Evolutionary conservation across 2,888 invertebrate genomes (phyloP).

Genomic region (Tinea semifulvella): DNA sequence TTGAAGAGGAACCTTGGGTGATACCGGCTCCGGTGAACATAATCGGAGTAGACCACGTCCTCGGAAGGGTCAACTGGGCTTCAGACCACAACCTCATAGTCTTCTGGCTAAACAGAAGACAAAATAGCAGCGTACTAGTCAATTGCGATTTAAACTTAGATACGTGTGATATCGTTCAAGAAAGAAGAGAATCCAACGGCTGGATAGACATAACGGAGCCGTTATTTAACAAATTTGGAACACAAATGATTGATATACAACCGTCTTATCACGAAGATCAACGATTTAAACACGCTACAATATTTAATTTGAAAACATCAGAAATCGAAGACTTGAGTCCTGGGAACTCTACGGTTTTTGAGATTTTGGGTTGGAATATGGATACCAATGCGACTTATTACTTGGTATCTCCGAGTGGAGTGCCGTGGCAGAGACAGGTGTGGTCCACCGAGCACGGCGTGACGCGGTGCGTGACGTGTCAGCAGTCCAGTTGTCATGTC

Average conservation of each 20-base stretch:
- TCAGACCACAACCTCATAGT: conserved; percentile 72
- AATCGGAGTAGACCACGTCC: conserved; percentile 70
- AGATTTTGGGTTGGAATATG: conserved; percentile 71
- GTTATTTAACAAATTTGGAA: conserved; percentile 52
- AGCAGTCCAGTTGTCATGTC: conserved; percentile 73
- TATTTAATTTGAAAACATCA: conserved; percentile 37
- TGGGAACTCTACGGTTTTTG: conserved; percentile 68
- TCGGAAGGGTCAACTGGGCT: conserved; percentile 80
- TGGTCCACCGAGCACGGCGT: conserved; percentile 63
- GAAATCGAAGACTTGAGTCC: conserved; percentile 54
- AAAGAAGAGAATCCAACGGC: conserved; percentile 68
- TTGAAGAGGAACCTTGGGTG: conserved; percentile 38
- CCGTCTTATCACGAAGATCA: conserved; percentile 36
- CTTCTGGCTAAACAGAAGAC: conserved; percentile 86
- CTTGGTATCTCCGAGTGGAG: conserved; percentile 67
- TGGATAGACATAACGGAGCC: conserved; percentile 74
- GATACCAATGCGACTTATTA: conserved; percentile 70
- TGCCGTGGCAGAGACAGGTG: conserved; percentile 78
- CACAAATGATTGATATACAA: conserved; percentile 50
- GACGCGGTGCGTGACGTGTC: conserved; percentile 70
- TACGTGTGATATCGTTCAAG: conserved; percentile 45
- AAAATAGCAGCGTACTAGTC: conserved; percentile 73
- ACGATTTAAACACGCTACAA: conserved; percentile 54
- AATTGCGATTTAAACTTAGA: conserved; percentile 61
- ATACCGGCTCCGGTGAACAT: conserved; percentile 63